A percentile compares a stretch with the other conserved stretches of the same genome.
phyloP scores from a whole-genome alignment of 2,797 vertebrate genomes.

The Gymnocypris eckloni region DNA sequence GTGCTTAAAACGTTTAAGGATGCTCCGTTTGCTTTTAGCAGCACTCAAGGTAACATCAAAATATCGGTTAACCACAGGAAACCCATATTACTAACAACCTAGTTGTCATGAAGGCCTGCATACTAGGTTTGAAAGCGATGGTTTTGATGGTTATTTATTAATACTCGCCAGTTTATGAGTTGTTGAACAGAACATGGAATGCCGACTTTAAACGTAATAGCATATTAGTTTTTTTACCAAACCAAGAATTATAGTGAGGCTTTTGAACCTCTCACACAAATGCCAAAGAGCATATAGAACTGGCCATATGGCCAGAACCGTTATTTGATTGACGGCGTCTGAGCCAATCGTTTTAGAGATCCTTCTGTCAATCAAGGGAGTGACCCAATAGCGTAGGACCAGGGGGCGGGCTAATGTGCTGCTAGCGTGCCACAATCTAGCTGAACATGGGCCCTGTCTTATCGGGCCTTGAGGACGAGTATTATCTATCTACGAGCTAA shows the following conservation, averaged over 20 bases:
- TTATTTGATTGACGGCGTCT: slow-evolving; percentile 50
- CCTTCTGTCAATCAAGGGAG: not conserved
- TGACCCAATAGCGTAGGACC: slow-evolving; percentile 66
- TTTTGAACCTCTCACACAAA: not conserved
- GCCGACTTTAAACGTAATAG: not conserved
- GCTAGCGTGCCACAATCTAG: slow-evolving; percentile 57
- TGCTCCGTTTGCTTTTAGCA: not conserved
- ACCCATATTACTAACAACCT: not conserved
- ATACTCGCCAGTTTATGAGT: not conserved
- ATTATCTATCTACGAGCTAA: slow-evolving; percentile 22
- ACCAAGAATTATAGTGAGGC: not conserved
- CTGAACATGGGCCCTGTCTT: slow-evolving; percentile 57
- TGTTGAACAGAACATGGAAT: not conserved
- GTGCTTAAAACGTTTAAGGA: not conserved
- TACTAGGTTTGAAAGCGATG: not conserved
- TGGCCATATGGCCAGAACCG: slow-evolving; percentile 48
- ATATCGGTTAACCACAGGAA: not conserved
- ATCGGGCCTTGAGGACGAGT: slow-evolving; percentile 38
- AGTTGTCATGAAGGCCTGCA: not conserved
- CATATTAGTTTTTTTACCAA: not conserved
- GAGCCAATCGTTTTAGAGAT: slow-evolving; percentile 68
- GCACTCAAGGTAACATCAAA: not conserved
- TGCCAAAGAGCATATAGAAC: not conserved
- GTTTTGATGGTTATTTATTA: not conserved
- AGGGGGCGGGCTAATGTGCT: slow-evolving; percentile 62